Conservation (phyloP, 2,113 vertebrate genomes). For the Clarias batrachus region DNA sequence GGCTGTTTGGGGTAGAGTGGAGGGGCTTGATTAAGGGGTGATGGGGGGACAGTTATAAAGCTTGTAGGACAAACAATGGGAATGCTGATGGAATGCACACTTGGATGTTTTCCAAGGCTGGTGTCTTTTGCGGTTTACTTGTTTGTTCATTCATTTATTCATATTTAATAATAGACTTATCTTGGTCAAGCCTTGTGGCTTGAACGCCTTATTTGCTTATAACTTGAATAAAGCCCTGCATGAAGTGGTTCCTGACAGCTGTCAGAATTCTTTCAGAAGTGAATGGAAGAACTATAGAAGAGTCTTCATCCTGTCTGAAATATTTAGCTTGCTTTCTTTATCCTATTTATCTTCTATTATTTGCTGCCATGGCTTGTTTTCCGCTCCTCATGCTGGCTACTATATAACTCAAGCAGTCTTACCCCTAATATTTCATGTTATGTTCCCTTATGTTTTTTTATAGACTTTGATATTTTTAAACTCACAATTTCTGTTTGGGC, state of each 20-base stretch:
- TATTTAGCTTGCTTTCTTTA: neutral
- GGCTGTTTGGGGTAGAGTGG: neutral
- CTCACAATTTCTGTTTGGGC: neutral
- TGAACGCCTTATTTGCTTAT: neutral
- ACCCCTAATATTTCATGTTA: neutral
- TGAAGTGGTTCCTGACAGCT: neutral
- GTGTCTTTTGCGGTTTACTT: neutral
- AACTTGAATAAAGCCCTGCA: neutral
- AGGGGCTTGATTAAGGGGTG: neutral
- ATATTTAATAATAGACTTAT: constrained; percentile 5
- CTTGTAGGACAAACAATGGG: neutral
- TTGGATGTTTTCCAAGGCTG: too few species aligned
- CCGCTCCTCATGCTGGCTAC: neutral
- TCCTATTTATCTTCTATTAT: neutral
- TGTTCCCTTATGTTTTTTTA: neutral
- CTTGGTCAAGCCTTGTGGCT: neutral
- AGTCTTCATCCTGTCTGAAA: neutral
- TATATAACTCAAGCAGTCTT: neutral
- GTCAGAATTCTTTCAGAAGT: neutral
- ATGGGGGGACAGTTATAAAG: neutral
- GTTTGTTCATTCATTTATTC: neutral
- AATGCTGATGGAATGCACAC: neutral
- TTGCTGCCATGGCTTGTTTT: neutral
- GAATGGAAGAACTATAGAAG: neutral
- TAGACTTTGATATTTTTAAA: neutral